phyloP scores from a whole-genome alignment of 2,888 invertebrate species.

The Dermolepida albohirtum region DNA sequence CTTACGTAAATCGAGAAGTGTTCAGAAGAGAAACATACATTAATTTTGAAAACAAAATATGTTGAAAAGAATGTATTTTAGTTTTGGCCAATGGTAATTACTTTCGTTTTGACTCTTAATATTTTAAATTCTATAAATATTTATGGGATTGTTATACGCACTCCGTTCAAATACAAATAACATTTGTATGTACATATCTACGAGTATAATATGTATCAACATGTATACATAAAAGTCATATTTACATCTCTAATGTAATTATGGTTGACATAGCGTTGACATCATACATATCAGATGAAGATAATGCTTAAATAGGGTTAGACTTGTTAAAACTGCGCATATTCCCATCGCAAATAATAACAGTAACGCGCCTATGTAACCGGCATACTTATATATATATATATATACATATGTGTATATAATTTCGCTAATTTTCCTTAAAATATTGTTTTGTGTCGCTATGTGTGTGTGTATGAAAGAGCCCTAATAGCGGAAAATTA shows the following conservation, averaged over 20 bases:
- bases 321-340: slow-evolving; percentile 32
- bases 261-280: slow-evolving; percentile 35
- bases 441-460: not conserved
- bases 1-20: too few species aligned
- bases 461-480: not conserved
- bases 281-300: slow-evolving; percentile 31
- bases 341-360: slow-evolving; percentile 33
- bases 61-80: too few species aligned
- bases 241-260: slow-evolving; percentile 27
- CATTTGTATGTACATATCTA: too few species aligned
- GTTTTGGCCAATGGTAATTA: not conserved
- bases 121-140: not conserved
- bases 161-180: too few species aligned
- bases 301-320: slow-evolving; percentile 30
- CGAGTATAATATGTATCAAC: too few species aligned
- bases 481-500: not conserved
- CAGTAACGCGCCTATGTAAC: slow-evolving; percentile 12
- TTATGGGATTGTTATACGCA: too few species aligned
- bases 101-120: not conserved
- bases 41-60: too few species aligned
- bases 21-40: too few species aligned
- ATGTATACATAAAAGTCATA: not conserved
- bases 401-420: too few species aligned
- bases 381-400: not conserved
- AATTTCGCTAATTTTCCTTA: too few species aligned